These are phyloP conservation scores for Atrichornis clamosus DNA, from an alignment of 2,113 vertebrate species.

Conservation along the genomic window DNA sequence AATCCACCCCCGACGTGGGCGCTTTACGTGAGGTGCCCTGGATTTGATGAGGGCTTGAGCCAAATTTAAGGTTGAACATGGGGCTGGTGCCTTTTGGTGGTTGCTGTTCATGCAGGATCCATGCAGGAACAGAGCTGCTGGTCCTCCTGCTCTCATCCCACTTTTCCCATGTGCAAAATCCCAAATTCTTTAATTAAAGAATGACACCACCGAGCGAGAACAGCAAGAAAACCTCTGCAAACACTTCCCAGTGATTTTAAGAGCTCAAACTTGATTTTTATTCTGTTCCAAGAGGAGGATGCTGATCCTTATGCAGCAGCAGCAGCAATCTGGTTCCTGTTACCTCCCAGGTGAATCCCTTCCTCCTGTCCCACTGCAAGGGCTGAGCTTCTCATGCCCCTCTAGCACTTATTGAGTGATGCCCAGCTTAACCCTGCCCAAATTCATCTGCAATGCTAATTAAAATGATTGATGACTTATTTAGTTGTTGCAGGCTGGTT, in stretches of 20 bases:
- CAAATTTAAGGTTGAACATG: not conserved
- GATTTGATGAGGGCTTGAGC: not conserved
- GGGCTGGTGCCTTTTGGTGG: not conserved
- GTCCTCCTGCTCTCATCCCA: not conserved
- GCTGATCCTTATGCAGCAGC: not conserved
- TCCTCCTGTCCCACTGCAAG: not conserved
- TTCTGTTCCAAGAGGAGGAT: not conserved
- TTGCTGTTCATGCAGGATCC: not conserved
- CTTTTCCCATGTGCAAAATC: not conserved
- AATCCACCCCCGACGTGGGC: fast-evolving
- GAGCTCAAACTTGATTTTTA: not conserved
- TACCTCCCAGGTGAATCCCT: no score
- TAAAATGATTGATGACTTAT: not conserved
- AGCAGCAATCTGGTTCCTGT: not conserved
- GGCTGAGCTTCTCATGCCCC: fast-evolving
- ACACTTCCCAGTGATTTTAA: not conserved
- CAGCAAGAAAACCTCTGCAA: not conserved
- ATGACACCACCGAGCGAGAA: not conserved
- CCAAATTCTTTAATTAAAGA: not conserved
- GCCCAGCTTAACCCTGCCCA: not conserved
- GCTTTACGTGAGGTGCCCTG: not conserved
- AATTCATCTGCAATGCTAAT: not conserved
- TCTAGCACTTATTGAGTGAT: not conserved
- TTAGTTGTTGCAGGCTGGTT: not conserved
- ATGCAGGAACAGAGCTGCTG: not conserved